Base-by-base conservation (phyloP, 2,113 vertebrate genomes). In the Pteronura brasiliensis region DNA sequence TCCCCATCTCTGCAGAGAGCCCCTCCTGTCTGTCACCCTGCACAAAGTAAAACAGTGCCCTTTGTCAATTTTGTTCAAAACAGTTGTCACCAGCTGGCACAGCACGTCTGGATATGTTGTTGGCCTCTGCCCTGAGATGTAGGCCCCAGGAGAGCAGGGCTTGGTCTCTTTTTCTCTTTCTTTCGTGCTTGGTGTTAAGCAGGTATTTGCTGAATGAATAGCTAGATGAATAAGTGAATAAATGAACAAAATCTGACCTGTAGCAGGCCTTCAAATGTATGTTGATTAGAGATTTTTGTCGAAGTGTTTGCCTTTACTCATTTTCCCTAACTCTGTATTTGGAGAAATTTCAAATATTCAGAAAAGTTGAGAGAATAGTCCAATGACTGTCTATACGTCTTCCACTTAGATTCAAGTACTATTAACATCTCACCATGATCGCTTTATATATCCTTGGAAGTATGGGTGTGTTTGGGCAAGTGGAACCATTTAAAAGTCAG, bases 261-360 rank as follows among this genome's bases (percentile, higher is more conserved):
- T 25, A 20, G 49, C n/a, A 47, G 25, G 29, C 25, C 63, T 92
- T 90, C 27, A 61, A 74, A 47, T 61, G 3, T 59, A 14, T 83
- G 69, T 85, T 47, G 71, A 65, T 88, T 93, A 65, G 89, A 86
- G 71, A 59, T 67, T 95, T 86, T 95, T 85, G 7, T 76, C 61
- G 36, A 88, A 80, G 34, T 71, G 6, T 95, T 97, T 93, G 36
- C 67, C 86, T 95, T 97, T 97, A 57, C 18, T 89, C 74, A 82
- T 90, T 93, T 95, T 90, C 17, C 31, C 63, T 94, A 80, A 88
- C 15, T 92, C 96, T 93, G 39, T 92, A 49, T 95, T 95, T 90
- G 52, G 92, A 79, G 90, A 97, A 80, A 25, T 47, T 72, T 71
- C 4, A 72, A 57, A 86, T 27, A 39, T n/a, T 34, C 18, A 77